Evolutionary conservation across 2,113 vertebrate species (phyloP).

Genomic region (Rhabdomys dilectus): DNA sequence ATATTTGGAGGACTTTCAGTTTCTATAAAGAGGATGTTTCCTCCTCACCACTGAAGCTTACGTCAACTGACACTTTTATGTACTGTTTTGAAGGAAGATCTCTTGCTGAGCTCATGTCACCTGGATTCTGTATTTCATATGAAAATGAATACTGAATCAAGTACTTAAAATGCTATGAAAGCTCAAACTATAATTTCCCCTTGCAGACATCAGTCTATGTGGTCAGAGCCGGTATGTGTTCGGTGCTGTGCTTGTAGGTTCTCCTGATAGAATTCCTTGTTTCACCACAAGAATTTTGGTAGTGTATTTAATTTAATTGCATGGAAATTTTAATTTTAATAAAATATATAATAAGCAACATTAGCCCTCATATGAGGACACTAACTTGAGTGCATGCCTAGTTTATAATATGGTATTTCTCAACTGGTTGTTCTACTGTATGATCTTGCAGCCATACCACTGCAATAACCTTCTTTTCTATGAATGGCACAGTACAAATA

Average conservation of each 20-base stretch:
- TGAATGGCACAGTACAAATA: neutral
- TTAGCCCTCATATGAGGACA: neutral
- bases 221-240: neutral
- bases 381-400: neutral
- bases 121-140: slow-evolving; percentile 5
- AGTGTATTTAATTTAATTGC: neutral
- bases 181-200: neutral
- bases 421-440: neutral
- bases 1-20: neutral
- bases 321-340: neutral
- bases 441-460: neutral
- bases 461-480: neutral
- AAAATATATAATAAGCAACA: neutral
- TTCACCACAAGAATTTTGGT: neutral
- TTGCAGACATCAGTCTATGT: neutral
- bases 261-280: neutral
- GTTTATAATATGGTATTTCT: neutral
- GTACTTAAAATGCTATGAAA: slow-evolving; percentile 2
- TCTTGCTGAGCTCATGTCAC: neutral
- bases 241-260: neutral
- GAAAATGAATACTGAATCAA: neutral
- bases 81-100: neutral
- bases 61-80: neutral
- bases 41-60: neutral
- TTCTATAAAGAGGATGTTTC: slow-evolving; percentile 3